Evolutionary conservation across 2,797 vertebrate species (phyloP).

Genomic region (Anguilla obscura): DNA sequence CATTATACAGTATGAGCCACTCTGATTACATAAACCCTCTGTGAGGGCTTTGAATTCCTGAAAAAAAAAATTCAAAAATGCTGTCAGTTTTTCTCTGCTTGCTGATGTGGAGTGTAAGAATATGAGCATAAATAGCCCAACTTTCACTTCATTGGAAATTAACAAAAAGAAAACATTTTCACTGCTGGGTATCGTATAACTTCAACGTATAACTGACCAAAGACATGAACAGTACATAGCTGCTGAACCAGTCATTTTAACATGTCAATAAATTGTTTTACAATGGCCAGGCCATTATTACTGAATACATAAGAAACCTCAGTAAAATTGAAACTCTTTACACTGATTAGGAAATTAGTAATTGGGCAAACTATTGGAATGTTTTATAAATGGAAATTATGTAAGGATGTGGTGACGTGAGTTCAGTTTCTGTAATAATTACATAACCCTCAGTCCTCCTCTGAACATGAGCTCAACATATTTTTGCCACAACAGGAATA

Average conservation of each 20-base stretch:
- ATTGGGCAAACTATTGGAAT: slow-evolving; percentile 1
- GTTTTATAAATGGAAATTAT: slow-evolving; percentile 41
- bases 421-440: slow-evolving; percentile 43
- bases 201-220: not conserved
- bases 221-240: not conserved
- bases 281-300: not conserved
- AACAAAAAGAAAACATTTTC: not conserved
- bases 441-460: slow-evolving; percentile 15
- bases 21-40: not conserved
- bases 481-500: not conserved
- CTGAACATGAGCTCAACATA: slow-evolving; percentile 18
- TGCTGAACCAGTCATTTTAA: not conserved
- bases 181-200: not conserved
- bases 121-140: not conserved
- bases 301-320: not conserved
- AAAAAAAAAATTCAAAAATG: not conserved
- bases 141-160: not conserved
- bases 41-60: not conserved
- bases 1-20: not conserved
- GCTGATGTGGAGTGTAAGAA: not conserved
- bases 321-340: not conserved
- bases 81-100: not conserved
- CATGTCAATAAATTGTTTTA: not conserved
- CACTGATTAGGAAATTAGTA: not conserved
- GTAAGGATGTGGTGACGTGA: slow-evolving; percentile 35